Evolutionary conservation across 1,140 invertebrate genomes (phyloP), one percentile per base, ranked within the genome.

Genomic region (Hyles euphorbiae): DNA sequence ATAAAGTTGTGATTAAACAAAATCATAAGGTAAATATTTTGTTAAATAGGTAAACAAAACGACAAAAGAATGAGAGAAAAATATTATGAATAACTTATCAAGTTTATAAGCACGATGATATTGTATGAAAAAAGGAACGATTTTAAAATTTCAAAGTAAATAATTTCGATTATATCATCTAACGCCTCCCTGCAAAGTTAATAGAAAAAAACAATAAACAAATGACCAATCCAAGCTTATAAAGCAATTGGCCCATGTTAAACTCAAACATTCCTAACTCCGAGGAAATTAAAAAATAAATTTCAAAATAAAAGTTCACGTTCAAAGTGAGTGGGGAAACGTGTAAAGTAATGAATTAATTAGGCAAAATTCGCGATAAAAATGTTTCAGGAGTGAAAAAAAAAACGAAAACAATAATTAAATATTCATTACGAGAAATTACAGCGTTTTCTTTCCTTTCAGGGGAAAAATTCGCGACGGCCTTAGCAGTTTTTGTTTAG

Each of bases 391-490:
- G 11, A 40, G 36, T 40, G 8, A 48, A 48, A 33, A 67, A 74
- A 74, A 75, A 75, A 59, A 54, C 54, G 63, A 74, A 72, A 81
- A 77, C 70, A 78, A 79, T 72, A 74, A 78, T 81, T 81, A 81
- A 81, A 79, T 77, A 83, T 81, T 81, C 78, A 83, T 83, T 76
- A 83, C 65, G 53, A 56, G 57, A 68, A 71, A 77, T 81, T 76
- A 81, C 73, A 73, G 70, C 72, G 61, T 72, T 72, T 62, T 50
- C 64, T 62, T 75, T 65, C 52, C 65, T 63, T 68, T 51, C 34
- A 34, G 58, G 47, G 61, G 50, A 58, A 68, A 70, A 74, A 70
- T 72, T 63, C 57, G 45, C 53, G 34, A 58, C 49, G 60, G 68
- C 58, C 54, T 62, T 54, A 63, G 62, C 67, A 65, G 61, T 68